Conservation (phyloP, 2,113 vertebrate species). For the Oreochromis tanganicae region DNA sequence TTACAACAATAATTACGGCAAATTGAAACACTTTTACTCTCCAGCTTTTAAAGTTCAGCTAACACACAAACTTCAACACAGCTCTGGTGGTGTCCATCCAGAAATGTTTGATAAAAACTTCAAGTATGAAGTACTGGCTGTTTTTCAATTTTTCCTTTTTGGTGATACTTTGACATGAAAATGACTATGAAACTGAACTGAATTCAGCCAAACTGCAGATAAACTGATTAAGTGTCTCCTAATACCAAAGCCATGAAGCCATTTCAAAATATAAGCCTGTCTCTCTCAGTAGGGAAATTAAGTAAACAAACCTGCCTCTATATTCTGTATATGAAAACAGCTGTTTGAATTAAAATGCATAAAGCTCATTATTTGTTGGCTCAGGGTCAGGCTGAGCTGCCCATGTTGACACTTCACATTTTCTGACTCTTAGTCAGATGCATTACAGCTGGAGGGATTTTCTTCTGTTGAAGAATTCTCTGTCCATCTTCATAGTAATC, state of each 20-base stretch:
- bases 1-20: constrained; percentile 11
- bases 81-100: background rate
- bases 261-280: background rate
- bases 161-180: background rate
- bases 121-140: background rate
- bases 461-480: background rate
- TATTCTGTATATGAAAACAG: background rate
- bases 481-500: background rate
- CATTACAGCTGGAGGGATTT: background rate
- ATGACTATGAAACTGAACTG: background rate
- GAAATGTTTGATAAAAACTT: background rate
- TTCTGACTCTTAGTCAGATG: background rate
- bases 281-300: too few relatives aligned
- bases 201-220: background rate
- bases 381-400: background rate
- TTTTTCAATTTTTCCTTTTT: background rate
- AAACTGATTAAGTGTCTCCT: background rate
- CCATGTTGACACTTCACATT: background rate
- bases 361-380: background rate
- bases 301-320: background rate
- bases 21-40: background rate
- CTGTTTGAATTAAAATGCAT: background rate
- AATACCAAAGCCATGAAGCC: background rate
- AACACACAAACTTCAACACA: background rate
- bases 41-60: background rate